Evolutionary conservation across 30 jellyfish, hydroid and myxozoan genomes (phyloP).

Genomic region (Chironex yamaguchii): DNA sequence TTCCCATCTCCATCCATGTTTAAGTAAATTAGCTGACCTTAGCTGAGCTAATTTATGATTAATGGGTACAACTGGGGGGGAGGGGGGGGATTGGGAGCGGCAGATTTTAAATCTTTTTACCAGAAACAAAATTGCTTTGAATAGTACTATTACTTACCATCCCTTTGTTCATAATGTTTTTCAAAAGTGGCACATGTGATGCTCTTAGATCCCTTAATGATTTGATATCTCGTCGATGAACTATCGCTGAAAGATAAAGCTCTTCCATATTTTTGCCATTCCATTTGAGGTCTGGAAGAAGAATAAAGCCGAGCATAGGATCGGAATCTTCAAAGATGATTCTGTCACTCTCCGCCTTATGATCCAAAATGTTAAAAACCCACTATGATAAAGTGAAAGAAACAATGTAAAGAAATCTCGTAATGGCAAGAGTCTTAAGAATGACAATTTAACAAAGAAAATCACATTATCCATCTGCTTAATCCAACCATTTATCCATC

Average conservation of each 20-base stretch:
- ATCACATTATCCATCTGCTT: not conserved
- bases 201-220: slow-evolving; percentile 76
- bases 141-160: slow-evolving; percentile 53
- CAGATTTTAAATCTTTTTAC: no score
- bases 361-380: slow-evolving; percentile 93
- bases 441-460: no score
- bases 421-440: no score
- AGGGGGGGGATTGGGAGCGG: no score
- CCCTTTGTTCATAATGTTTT: slow-evolving; percentile 77
- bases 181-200: slow-evolving; percentile 85
- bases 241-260: slow-evolving; percentile 78
- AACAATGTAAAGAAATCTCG: no score
- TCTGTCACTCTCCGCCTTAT: slow-evolving; percentile 86
- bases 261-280: slow-evolving; percentile 83
- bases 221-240: slow-evolving; percentile 45
- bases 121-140: no score
- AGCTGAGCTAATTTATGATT: no score
- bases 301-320: slow-evolving; percentile 82
- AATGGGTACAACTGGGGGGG: no score
- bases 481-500: not conserved
- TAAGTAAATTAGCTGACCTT: no score
- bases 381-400: slow-evolving; percentile 64
- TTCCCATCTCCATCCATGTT: no score
- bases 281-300: slow-evolving; percentile 97
- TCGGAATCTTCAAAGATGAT: slow-evolving; percentile 89